These are phyloP conservation scores for Drymodes brunneopygia DNA, from an alignment of 2,113 vertebrate genomes.

Conservation along the genomic window DNA sequence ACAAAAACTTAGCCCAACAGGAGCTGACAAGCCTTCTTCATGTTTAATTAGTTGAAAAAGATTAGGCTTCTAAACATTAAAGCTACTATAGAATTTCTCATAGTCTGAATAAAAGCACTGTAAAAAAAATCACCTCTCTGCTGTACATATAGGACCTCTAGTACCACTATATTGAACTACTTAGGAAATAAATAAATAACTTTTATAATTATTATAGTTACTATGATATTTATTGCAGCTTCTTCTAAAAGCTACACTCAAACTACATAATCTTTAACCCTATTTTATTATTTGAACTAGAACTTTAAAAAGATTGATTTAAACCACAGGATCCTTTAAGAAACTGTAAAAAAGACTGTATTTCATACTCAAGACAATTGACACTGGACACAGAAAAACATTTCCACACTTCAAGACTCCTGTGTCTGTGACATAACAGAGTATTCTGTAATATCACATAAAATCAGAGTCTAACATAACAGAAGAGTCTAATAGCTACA, in stretches of 20 bases:
- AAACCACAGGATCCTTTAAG: neutral
- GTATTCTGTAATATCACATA: neutral
- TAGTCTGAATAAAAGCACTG: neutral
- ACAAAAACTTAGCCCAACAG: neutral
- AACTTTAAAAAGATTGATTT: neutral
- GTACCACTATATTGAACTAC: neutral
- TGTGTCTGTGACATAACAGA: neutral
- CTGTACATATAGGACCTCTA: rapidly evolving
- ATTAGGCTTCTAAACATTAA: neutral
- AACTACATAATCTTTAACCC: neutral
- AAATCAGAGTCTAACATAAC: neutral
- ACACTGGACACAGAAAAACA: neutral
- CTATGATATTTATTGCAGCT: neutral
- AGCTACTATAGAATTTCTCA: neutral
- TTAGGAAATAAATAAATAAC: neutral
- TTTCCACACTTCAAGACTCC: neutral
- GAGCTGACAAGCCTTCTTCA: neutral
- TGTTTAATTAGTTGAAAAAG: neutral
- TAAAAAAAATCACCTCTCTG: neutral
- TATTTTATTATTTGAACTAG: neutral
- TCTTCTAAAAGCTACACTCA: neutral
- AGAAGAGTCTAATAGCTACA: neutral
- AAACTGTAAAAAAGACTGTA: neutral
- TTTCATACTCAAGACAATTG: neutral
- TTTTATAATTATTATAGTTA: neutral